Conservation (phyloP, 1,140 invertebrate species). For the Anagrus nilaparvatae region DNA sequence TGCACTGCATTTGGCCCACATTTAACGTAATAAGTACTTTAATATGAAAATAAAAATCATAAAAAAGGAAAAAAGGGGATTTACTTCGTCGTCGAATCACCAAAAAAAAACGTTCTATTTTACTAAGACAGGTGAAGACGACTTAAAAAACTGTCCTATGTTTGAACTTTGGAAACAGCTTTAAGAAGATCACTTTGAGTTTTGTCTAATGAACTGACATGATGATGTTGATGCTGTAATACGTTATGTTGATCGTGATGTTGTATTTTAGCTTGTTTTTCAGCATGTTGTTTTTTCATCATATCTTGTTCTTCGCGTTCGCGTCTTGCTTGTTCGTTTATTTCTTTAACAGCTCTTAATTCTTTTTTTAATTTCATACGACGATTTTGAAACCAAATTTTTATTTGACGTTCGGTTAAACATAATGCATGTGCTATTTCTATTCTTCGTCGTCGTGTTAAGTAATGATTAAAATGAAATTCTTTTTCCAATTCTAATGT, state of each 20-base stretch:
- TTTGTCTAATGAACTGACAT: slow-evolving; percentile 52
- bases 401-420: slow-evolving; percentile 92
- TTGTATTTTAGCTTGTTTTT: slow-evolving; percentile 68
- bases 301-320: slow-evolving; percentile 84
- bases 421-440: slow-evolving; percentile 95
- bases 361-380: slow-evolving; percentile 98
- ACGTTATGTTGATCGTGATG: slow-evolving; percentile 48
- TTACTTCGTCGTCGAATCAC: too few species aligned
- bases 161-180: slow-evolving; percentile 54
- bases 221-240: slow-evolving; percentile 53
- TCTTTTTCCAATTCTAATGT: slow-evolving; percentile 94
- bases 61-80: too few species aligned
- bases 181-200: slow-evolving; percentile 54
- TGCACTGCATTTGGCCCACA: too few species aligned
- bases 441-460: slow-evolving; percentile 88
- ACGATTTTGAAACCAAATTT: slow-evolving; percentile 96
- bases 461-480: slow-evolving; percentile 97
- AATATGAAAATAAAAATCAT: too few species aligned
- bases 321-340: slow-evolving; percentile 84
- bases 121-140: slow-evolving; percentile 30
- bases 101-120: too few species aligned
- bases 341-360: slow-evolving; percentile 83
- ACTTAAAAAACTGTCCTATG: slow-evolving; percentile 42
- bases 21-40: too few species aligned
- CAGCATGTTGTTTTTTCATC: slow-evolving; percentile 81